Evolutionary conservation across 2,113 vertebrate genomes (phyloP).

Genomic region (Oryzias celebensis): DNA sequence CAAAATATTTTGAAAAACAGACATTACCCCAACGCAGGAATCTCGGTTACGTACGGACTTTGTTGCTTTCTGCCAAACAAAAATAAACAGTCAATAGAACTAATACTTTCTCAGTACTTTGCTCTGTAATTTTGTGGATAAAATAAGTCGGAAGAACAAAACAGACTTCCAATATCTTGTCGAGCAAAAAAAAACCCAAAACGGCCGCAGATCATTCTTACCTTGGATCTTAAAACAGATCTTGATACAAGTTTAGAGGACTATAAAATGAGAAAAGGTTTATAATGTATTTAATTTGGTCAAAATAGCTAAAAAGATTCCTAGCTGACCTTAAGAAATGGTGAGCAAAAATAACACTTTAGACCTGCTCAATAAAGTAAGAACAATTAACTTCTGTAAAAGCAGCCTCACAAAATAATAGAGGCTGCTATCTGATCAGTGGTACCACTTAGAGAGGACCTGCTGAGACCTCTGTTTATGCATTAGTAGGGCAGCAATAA

Average conservation of each 20-base stretch:
- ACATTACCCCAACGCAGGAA: too few relatives aligned
- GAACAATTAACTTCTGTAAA: conserved; percentile 57
- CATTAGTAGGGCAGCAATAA: conserved; percentile 70
- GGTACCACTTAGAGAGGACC: conserved; percentile 63
- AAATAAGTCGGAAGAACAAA: too few relatives aligned
- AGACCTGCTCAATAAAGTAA: conserved; percentile 35
- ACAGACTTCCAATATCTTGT: too few relatives aligned
- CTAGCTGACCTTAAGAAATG: neutral
- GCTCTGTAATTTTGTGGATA: too few relatives aligned
- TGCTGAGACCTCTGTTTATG: conserved; percentile 68
- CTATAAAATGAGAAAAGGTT: neutral
- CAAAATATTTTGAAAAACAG: too few relatives aligned
- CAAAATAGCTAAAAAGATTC: neutral
- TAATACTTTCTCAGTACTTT: too few relatives aligned
- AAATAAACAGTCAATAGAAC: too few relatives aligned
- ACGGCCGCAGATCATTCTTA: too few relatives aligned
- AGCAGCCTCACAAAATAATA: conserved; percentile 28
- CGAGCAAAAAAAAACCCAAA: too few relatives aligned
- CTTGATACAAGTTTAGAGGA: neutral
- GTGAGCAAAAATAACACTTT: conserved; percentile 16
- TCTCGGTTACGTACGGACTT: too few relatives aligned
- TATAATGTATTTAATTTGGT: conserved; percentile 1
- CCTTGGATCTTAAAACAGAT: too few relatives aligned
- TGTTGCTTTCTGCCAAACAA: too few relatives aligned
- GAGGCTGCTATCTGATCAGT: conserved; percentile 66